Evolutionary conservation across 1,140 invertebrate genomes (phyloP).

Genomic region (Chymomyza costata): DNA sequence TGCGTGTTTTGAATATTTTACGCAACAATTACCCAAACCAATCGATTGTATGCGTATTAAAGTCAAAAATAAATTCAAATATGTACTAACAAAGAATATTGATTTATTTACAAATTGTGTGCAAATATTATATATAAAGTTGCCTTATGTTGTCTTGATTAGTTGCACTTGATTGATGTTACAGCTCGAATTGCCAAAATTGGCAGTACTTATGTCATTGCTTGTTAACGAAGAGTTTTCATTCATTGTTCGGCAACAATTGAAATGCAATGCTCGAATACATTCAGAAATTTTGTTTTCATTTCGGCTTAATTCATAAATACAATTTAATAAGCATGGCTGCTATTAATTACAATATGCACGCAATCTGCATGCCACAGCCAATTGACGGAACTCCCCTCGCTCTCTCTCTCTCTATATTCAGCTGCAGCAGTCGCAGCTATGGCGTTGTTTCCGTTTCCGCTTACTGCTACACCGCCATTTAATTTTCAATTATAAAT

Average conservation of each 20-base stretch:
- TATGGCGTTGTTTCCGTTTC: constrained; percentile 22
- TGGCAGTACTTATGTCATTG: constrained; percentile 14
- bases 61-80: constrained; percentile 67
- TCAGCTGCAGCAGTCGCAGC: not conserved
- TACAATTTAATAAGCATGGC: constrained; percentile 18
- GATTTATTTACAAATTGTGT: constrained; percentile 14
- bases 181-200: constrained; percentile 19
- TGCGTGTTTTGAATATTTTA: constrained; percentile 59
- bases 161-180: too few species aligned
- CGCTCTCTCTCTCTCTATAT: not conserved
- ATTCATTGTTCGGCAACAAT: constrained; percentile 12
- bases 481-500: constrained; percentile 36
- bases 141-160: too few species aligned
- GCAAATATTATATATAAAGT: too few species aligned
- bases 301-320: constrained; percentile 46
- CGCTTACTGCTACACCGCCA: constrained; percentile 5
- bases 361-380: constrained; percentile 25
- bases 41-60: constrained; percentile 37
- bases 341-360: constrained; percentile 46
- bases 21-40: constrained; percentile 38
- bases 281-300: constrained; percentile 15
- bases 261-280: constrained; percentile 9
- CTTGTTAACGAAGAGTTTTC: constrained; percentile 34
- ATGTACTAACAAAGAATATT: too few species aligned
- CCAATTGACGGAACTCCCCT: constrained; percentile 12